These are phyloP conservation scores for Indicator maculatus DNA, from an alignment of 2,113 vertebrate genomes.

Conservation along the genomic window DNA sequence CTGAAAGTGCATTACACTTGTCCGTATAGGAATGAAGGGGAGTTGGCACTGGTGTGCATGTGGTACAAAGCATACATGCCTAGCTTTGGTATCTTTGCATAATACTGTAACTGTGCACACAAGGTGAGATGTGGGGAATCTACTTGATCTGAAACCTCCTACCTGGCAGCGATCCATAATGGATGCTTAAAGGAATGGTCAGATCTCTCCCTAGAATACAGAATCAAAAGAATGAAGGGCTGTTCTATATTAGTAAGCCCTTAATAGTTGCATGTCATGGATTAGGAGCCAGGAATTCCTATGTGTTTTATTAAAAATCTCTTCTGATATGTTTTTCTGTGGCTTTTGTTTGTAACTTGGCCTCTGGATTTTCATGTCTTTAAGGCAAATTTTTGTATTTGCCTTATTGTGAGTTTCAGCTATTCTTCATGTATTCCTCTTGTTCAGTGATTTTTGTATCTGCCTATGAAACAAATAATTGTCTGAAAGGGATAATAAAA, in stretches of 20 bases:
- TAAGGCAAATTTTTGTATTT: neutral
- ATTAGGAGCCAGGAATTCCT: neutral
- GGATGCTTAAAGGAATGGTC: neutral
- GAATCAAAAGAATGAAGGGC: neutral
- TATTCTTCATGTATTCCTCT: neutral
- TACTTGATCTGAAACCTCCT: neutral
- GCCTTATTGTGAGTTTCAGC: neutral
- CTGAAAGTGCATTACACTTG: neutral
- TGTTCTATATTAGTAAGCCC: neutral
- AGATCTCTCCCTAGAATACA: neutral
- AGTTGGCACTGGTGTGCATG: neutral
- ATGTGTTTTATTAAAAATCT: neutral
- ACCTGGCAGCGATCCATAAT: rapidly evolving
- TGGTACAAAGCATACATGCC: rapidly evolving
- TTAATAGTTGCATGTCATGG: neutral
- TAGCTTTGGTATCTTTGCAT: rapidly evolving
- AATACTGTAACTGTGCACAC: rapidly evolving
- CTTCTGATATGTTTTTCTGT: neutral
- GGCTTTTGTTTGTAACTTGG: neutral
- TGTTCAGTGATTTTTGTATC: neutral
- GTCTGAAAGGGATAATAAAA: neutral
- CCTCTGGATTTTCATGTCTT: neutral
- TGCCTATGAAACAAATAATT: neutral
- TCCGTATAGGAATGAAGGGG: rapidly evolving
- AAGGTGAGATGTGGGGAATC: neutral